Percentiles rank a stretch among this genome's conserved stretches.
Evolutionary conservation across 2,797 vertebrate species (phyloP).

Genomic region (Thamnophis elegans): DNA sequence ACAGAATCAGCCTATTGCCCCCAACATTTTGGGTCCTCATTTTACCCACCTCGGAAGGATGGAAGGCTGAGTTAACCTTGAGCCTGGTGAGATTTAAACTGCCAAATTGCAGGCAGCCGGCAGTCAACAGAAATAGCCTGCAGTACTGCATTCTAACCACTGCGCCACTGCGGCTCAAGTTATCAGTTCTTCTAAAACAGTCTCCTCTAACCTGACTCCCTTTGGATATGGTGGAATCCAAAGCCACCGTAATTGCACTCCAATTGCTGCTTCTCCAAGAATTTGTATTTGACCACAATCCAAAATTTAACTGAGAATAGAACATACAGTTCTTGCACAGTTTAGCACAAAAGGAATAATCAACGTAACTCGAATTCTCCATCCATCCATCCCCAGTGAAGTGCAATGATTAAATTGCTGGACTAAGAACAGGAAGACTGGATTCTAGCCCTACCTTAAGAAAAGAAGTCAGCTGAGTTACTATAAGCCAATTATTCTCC

Average conservation of each 20-base stretch:
- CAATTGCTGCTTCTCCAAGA: neutral
- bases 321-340: neutral
- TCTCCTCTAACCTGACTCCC: neutral
- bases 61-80: no score
- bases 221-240: neutral
- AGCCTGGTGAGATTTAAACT: no score
- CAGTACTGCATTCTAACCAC: no score
- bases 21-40: no score
- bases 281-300: neutral
- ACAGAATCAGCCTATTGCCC: no score
- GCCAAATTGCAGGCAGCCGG: no score
- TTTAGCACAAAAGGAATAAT: neutral
- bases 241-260: neutral
- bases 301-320: neutral
- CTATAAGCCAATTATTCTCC: no score
- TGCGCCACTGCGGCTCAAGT: neutral
- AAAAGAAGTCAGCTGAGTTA: no score
- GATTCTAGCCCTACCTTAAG: no score
- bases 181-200: neutral
- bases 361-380: neutral
- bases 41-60: no score
- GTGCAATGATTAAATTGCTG: neutral
- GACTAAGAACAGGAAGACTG: no score
- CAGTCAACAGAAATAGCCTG: no score
- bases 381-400: neutral